Evolutionary conservation across 2,113 vertebrate species (phyloP).

Genomic region (Ailuropoda melanoleuca): DNA sequence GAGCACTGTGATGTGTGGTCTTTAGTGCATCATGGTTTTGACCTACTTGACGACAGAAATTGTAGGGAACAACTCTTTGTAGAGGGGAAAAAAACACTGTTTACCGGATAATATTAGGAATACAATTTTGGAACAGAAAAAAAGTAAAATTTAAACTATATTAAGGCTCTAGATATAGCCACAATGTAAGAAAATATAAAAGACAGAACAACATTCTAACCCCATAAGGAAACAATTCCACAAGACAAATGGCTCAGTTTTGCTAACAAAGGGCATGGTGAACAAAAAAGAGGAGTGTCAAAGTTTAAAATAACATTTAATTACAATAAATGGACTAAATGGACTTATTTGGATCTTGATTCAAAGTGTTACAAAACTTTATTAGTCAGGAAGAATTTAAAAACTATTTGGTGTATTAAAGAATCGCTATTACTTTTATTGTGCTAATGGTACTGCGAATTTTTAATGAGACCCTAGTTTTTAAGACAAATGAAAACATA

Average conservation of each 20-base stretch:
- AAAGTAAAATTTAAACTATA: neutral
- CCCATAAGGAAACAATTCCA: neutral
- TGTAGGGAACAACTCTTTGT: neutral
- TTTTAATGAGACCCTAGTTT: neutral
- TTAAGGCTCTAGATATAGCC: neutral
- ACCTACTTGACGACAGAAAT: neutral
- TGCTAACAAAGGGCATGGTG: neutral
- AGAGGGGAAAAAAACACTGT: neutral
- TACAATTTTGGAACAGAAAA: neutral
- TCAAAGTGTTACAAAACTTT: neutral
- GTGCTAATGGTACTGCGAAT: neutral
- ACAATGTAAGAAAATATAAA: neutral
- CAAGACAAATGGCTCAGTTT: neutral
- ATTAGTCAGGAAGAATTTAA: neutral
- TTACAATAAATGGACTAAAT: neutral
- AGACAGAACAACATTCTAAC: neutral
- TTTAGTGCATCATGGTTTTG: neutral
- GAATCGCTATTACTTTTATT: neutral
- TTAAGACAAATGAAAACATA: neutral
- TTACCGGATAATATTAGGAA: neutral
- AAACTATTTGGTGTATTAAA: neutral
- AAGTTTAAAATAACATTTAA: neutral
- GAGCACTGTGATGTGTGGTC: neutral
- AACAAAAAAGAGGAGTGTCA: neutral
- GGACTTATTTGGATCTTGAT: neutral